Base-by-base conservation (phyloP, 2,797 vertebrate species). In the Neosilurus hyrtlii region DNA sequence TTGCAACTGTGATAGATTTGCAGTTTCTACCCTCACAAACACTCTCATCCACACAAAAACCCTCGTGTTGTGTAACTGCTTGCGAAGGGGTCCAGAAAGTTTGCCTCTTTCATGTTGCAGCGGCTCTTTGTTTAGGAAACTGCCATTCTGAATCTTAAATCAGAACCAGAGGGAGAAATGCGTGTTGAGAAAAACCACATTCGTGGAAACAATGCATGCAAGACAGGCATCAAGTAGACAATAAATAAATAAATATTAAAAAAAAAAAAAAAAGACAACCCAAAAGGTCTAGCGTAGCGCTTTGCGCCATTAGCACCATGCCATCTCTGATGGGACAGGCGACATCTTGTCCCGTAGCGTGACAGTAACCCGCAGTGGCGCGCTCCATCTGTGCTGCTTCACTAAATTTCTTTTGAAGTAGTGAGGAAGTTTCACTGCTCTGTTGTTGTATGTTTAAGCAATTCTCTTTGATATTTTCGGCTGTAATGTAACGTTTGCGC, bases 381-480 rank as follows among this genome's bases (percentile, higher is more conserved):
- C 90, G 84, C 87, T 76, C 90, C 93, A 93, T 94, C 91, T 93
- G 93, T 91, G 86, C 79, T 85, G 84, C 71, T 82, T 81, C 79
- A 82, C 85, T 84, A 91, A 91, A 86, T 88, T 84, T 86, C 91
- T 91, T 92, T 91, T 92, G 89, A 92, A 91, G 89, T 92, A 89
- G 88, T 76, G 82, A 91, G 89, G 87, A 91, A 86, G 83, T 89
- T 91, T 81, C 87, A 81, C 63, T 35, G 76, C 77, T 87, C 73
- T 49, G 26, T 82, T 89, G 85, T 88, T 86, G 82, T 86, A 89
- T 80, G 76, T 86, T 87, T 80, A 84, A 82, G 76, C 75, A 74
- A 83, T 83, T 86, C 79, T 86, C 84, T 88, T 86, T 88, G 84
- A 86, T 78, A 52, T 61, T 86, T 88, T 79, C 4, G 51, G 51